Evolutionary conservation across 2,797 vertebrate species (phyloP), one percentile per base, ranked within the genome.

Genomic region (Acomys russatus): DNA sequence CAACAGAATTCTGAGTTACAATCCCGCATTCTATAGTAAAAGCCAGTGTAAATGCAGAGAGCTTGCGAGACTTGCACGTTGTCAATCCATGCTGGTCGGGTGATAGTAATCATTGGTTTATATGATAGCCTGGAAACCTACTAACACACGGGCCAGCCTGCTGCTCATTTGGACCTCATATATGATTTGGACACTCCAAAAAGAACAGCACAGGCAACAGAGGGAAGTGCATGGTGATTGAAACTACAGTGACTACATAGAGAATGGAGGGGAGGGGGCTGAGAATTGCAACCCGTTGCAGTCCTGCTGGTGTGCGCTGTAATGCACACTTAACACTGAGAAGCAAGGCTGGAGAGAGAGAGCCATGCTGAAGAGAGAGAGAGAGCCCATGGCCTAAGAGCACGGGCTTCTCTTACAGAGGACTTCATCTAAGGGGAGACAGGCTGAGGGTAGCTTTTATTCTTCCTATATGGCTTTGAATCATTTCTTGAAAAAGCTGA

Each of bases 381-480:
- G 4, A 3, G 18, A 30, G 44, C 33, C 30, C 66, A 35, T 4
- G 0, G 1, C 25, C 15, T 6, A 35, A 25, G 51, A 56, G 22
- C 66, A 56, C 66, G 5, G 7, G 12, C 66, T 87, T 22, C 6
- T 30, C 68, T 71, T 71, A 25, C 12, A 35, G 66, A 71, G 25
- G 84, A 56, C 44, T 56, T 1, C 25, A 35, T 51, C 25, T 56
- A 1, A 33, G 51, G 25, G 9, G 30, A 91, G 56, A 59, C 12
- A 59, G 56, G 18, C 44, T 44, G 44, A 4, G 44, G 44, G 44
- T 44, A 44, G 44, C 44, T 77, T 85, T 83, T 49, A 54, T 63
- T 93, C 28, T 88, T 90, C 35, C 90, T 71, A 82, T 30, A 35
- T n/a, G 66, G 44, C 51, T 91, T 95, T 83, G 35, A 92, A 87